A percentile compares a stretch with the other conserved stretches of the same genome.
Evolutionary conservation across 1,140 invertebrate species (phyloP).

Genomic region (Camponotus vicinus): DNA sequence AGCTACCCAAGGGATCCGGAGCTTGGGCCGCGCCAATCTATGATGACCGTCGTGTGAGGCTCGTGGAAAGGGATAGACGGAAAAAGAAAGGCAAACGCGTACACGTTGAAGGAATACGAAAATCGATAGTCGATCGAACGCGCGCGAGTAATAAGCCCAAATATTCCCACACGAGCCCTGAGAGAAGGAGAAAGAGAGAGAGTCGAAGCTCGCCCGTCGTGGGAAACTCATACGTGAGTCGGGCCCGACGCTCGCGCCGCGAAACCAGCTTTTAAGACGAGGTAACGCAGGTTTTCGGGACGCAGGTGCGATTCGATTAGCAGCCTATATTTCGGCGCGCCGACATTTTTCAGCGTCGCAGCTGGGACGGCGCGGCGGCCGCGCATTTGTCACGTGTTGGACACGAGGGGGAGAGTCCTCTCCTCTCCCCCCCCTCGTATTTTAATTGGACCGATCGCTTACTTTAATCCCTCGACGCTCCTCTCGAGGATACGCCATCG

Average conservation of each 20-base stretch:
- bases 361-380: constrained; percentile 41
- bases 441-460: constrained; percentile 68
- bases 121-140: constrained; percentile 76
- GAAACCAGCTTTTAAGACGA: constrained; percentile 52
- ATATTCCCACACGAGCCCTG: constrained; percentile 83
- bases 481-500: constrained; percentile 35
- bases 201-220: constrained; percentile 78
- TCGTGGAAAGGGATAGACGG: background rate
- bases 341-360: constrained; percentile 65
- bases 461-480: constrained; percentile 63
- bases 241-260: constrained; percentile 34
- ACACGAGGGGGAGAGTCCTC: background rate
- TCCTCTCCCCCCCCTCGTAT: background rate
- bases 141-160: constrained; percentile 83
- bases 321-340: constrained; percentile 18
- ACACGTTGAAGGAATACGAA: constrained; percentile 83
- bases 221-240: constrained; percentile 86
- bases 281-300: constrained; percentile 44
- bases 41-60: constrained; percentile 4
- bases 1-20: background rate
- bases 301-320: constrained; percentile 71
- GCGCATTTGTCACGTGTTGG: constrained; percentile 59
- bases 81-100: constrained; percentile 16
- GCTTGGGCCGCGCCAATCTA: constrained; percentile 20
- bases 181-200: no score